Base-by-base conservation (phyloP, 2,113 vertebrate species). In the Macrotus californicus region DNA sequence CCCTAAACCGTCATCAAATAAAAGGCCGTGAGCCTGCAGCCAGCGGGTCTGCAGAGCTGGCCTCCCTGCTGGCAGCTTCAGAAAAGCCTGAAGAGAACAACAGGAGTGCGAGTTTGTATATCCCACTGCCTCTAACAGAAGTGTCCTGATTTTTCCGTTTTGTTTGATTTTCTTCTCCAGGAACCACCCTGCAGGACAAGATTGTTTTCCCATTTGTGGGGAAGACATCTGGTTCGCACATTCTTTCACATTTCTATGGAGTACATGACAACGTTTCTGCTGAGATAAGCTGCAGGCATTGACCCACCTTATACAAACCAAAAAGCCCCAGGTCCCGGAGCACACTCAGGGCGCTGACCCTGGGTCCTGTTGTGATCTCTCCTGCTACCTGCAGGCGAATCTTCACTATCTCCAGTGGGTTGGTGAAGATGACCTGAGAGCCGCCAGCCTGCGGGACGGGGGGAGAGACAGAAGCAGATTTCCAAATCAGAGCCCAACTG, bases 311-410 rank as follows among this genome's bases (percentile, higher is more conserved):
- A 92, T 99, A 99, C 66, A 99, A 98, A 70, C 99, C 99, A 36
- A 99, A 98, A 91, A 99, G 91, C 22, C 99, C 99, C 95, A 99
- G 95, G 95, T 99, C 99, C 82, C 98, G 98, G 3, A 99, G 96
- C 52, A 99, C 99, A 29, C 98, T 98, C 56, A 99, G 97, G 61
- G 99, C 98, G 19, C 98, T 98, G 98, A 99, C 99, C 97, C 98
- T 98, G 95, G 99, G 98, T 75, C 99, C 99, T 41, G 98, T 99
- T 39, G 98, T 98, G 96, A 99, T 99, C 97, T 99, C 99, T 76
- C 99, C 99, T 4, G 99, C 99, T 50, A 99, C 99, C 98, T 99
- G 99, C 97, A 99, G 98, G 64, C 99, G 99, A 95, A 99, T 99
- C 98, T 99, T 99, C 70, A 99, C 99, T 24, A 99, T 99, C 98